These are phyloP conservation scores for Cryptomyrus ogoouensis DNA, from an alignment of 2,113 vertebrate species.

Conservation along the genomic window DNA sequence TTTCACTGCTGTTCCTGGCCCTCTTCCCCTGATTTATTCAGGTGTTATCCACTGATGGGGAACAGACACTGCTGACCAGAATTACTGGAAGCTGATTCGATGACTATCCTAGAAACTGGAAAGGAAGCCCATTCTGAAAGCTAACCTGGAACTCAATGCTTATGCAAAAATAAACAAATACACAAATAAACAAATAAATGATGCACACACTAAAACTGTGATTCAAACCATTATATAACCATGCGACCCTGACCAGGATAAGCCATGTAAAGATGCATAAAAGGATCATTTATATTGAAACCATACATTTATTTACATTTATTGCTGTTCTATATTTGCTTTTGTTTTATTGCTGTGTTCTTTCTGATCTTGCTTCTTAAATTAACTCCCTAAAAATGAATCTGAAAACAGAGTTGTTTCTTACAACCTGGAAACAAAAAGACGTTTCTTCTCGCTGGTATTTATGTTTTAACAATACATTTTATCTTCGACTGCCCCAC, in stretches of 20 bases:
- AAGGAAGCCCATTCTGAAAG: background rate
- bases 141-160: background rate
- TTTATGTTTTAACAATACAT: conserved; percentile 50
- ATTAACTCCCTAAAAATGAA: background rate
- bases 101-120: background rate
- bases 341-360: background rate
- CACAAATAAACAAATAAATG: background rate
- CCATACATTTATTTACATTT: background rate
- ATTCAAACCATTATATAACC: background rate
- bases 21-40: conserved; percentile 27
- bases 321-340: background rate
- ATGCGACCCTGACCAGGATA: background rate
- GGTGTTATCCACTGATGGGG: conserved; percentile 24
- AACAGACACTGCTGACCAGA: conserved; percentile 15
- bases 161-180: background rate
- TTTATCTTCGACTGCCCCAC: conserved; percentile 53
- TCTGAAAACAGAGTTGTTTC: conserved; percentile 5
- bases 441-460: conserved; percentile 60
- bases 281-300: background rate
- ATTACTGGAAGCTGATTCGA: conserved; percentile 7
- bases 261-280: background rate
- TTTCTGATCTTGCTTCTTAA: background rate
- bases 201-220: background rate
- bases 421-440: conserved; percentile 51
- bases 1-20: conserved; percentile 20